Percentiles rank a stretch among this genome's conserved stretches.
These are phyloP conservation scores for Tauraco erythrolophus DNA, from an alignment of 2,113 vertebrate genomes.

Conservation along the genomic window DNA sequence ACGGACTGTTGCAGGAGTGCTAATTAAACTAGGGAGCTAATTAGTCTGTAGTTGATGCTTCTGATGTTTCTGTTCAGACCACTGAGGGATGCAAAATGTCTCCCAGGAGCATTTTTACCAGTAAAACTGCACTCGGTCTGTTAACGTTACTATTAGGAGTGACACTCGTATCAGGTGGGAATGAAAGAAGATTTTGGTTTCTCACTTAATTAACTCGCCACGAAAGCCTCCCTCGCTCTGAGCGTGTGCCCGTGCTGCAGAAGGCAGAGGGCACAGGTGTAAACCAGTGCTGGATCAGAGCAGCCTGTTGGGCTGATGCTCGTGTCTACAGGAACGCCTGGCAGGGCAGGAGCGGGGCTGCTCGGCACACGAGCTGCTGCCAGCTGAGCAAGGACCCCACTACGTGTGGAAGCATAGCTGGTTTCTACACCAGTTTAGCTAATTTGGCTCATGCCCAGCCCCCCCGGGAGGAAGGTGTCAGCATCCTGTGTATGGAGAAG, in stretches of 20 bases:
- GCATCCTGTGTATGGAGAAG: background rate
- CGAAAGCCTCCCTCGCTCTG: background rate
- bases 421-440: background rate
- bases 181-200: background rate
- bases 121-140: background rate
- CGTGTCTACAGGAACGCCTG: background rate
- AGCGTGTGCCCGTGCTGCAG: accelerated
- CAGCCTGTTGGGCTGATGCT: background rate
- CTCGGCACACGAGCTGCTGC: background rate
- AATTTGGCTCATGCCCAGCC: background rate
- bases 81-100: slow-evolving; percentile 26
- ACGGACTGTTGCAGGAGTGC: slow-evolving; percentile 45
- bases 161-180: background rate
- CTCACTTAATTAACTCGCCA: background rate
- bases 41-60: slow-evolving; percentile 81
- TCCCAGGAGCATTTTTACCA: slow-evolving; percentile 32
- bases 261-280: background rate
- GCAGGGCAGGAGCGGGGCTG: background rate
- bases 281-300: accelerated
- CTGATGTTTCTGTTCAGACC: slow-evolving; percentile 51
- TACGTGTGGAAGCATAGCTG: background rate
- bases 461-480: background rate
- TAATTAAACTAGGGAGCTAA: slow-evolving; percentile 85
- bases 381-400: background rate
- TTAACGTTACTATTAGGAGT: background rate